Evolutionary conservation across 2,888 invertebrate species (phyloP).

Genomic region (Xanthia togata): DNA sequence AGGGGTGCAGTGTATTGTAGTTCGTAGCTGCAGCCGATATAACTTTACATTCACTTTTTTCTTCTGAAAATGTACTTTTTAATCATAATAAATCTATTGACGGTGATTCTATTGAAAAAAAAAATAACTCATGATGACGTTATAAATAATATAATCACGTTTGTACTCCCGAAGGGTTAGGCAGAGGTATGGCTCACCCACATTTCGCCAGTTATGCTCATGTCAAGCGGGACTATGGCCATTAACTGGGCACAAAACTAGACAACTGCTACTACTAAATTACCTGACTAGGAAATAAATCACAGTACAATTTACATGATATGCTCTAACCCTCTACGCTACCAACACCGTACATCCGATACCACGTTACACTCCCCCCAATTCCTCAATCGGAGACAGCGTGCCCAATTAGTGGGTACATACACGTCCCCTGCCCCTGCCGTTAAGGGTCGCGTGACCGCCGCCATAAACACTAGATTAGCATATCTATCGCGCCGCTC

Average conservation of each 20-base stretch:
- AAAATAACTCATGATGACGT: not conserved
- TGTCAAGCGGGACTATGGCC: not conserved
- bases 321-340: not conserved
- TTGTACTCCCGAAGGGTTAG: too few species aligned
- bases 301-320: not conserved
- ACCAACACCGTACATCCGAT: conserved; percentile 15
- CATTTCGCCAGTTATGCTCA: not conserved
- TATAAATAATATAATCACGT: not conserved
- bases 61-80: not conserved
- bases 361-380: conserved; percentile 25
- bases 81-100: not conserved
- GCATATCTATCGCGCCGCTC: conserved; percentile 67
- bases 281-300: not conserved
- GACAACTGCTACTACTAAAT: not conserved
- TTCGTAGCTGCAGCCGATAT: conserved; percentile 11
- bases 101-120: not conserved
- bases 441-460: conserved; percentile 65
- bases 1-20: not conserved
- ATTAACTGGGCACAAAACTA: not conserved
- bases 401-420: conserved; percentile 56
- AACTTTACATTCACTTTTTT: conserved; percentile 11
- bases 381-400: conserved; percentile 56
- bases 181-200: too few species aligned
- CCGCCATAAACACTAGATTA: conserved; percentile 69
- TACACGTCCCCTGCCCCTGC: conserved; percentile 45